phyloP scores from a whole-genome alignment of 2,113 vertebrate genomes.

The Zeus faber region DNA sequence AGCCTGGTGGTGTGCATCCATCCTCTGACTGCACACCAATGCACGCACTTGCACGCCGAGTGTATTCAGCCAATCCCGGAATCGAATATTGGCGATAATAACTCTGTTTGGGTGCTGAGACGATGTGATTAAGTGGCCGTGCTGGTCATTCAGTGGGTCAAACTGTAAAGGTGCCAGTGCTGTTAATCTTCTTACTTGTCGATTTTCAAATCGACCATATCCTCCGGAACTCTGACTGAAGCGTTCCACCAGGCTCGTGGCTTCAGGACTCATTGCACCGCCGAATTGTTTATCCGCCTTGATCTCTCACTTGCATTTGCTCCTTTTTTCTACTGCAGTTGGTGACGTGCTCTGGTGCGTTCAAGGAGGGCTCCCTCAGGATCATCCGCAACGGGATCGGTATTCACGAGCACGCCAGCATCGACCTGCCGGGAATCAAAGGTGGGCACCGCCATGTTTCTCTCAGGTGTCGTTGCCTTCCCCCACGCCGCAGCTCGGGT shows the following conservation, averaged over 20 bases:
- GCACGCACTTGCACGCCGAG: no score
- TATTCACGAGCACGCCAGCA: slow-evolving; percentile 98
- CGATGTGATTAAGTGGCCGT: slow-evolving; percentile 29
- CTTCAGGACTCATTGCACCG: no score
- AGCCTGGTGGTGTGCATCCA: not conserved
- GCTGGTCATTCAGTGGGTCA: slow-evolving; percentile 13
- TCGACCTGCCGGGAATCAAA: slow-evolving; percentile 97
- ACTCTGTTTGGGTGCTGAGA: slow-evolving; percentile 42
- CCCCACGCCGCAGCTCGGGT: no score
- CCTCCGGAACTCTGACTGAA: no score
- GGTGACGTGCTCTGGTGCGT: slow-evolving; percentile 96
- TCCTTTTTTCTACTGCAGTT: slow-evolving; percentile 69
- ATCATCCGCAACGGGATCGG: slow-evolving; percentile 98
- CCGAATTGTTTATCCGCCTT: not conserved
- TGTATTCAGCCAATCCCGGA: no score
- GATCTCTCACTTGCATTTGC: slow-evolving; percentile 2
- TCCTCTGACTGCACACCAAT: slow-evolving; percentile 29
- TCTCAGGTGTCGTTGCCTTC: not conserved
- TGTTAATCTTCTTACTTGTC: slow-evolving; percentile 26
- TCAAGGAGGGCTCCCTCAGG: slow-evolving; percentile 94
- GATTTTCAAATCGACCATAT: slow-evolving; percentile 7
- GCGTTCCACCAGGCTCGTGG: no score
- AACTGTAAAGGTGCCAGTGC: slow-evolving; percentile 10
- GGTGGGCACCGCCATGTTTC: slow-evolving; percentile 75
- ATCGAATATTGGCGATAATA: no score